Conservation (phyloP, 2,888 invertebrate species). For the Hirtodrosophila confusa region DNA sequence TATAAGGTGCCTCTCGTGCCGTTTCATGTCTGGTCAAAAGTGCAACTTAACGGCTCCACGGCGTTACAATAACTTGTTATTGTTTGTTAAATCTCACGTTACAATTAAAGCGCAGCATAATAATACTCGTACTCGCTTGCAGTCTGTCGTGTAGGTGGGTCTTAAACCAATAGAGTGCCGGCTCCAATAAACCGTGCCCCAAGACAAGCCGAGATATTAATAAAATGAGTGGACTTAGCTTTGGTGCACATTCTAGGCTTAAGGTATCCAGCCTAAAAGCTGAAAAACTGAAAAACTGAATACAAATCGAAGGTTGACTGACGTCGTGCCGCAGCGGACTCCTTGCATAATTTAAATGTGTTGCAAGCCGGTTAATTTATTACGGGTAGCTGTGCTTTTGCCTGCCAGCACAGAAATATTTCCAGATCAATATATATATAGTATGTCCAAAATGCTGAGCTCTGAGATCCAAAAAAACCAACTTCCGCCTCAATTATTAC, state of each 20-base stretch:
- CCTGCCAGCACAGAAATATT: constrained; percentile 18
- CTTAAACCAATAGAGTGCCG: constrained; percentile 10
- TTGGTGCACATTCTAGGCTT: constrained; percentile 31
- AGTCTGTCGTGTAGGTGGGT: constrained; percentile 31
- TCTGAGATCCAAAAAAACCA: constrained; percentile 29
- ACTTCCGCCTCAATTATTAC: constrained; percentile 47
- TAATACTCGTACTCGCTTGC: constrained; percentile 5
- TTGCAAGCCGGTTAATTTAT: constrained; percentile 45
- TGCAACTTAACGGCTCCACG: constrained; percentile 51
- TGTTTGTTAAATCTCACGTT: constrained; percentile 42
- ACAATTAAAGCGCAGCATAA: constrained; percentile 42
- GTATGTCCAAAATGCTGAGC: constrained; percentile 13
- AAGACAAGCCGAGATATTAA: constrained; percentile 1
- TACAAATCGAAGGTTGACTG: constrained; percentile 31
- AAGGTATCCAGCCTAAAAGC: constrained; percentile 9
- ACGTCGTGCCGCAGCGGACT: constrained; percentile 24
- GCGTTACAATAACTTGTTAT: constrained; percentile 30
- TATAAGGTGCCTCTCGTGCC: constrained; percentile 27
- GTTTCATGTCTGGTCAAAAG: constrained; percentile 55
- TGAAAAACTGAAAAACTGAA: constrained; percentile 11
- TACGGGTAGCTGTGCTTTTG: constrained; percentile 31
- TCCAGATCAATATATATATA: constrained; percentile 5
- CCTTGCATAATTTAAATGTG: constrained; percentile 36
- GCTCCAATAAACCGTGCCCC: constrained; percentile 2
- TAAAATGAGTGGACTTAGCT: background rate